Evolutionary conservation across 2,797 vertebrate species (phyloP), one percentile per base, ranked within the genome.

Genomic region (Merluccius polli): DNA sequence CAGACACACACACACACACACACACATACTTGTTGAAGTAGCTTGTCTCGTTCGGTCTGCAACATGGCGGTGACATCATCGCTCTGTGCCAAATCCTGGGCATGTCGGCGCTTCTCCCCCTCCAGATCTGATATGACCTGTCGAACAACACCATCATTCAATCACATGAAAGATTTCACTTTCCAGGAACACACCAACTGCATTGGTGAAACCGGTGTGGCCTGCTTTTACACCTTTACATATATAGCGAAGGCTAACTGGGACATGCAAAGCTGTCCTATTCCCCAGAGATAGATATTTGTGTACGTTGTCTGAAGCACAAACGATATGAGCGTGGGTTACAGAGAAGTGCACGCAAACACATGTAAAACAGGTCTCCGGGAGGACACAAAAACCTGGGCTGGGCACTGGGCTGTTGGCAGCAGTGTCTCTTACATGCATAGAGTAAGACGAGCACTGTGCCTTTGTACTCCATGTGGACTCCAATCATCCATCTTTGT

Each of bases 121-220:
- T 99, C 97, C 85, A 99, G 93, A 90, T 99, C 97, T 78, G 95
- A 89, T 15, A 99, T 98, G 85, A 99, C 96, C 98, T 99, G 88
- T 82, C 74, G 83, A 1, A 85, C 5, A 79, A 0, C 79, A 73
- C 44, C 8, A 88, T 76, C 79, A 79, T 73, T 38, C 75, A 77
- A 75, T 69, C 11, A 73, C 16, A 75, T 35, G 2, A 69, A 69
- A 69, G 24, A 31, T 68, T 68, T 16, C 31, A 21, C 59, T 27
- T 59, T 59, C 21, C 52, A 59, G 21, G 21, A 3, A 10, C 59
- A 13, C 59, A 59, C 7, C 21, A 12, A n/a, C 18, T 59, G 44
- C 44, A 48, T 18, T 59, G 15, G 16, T 11, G 52, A 59, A n/a
- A 9, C 52, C 52, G 1, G 21, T 3, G 52, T 9, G 8, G 52